phyloP scores from a whole-genome alignment of 2,113 vertebrate species.

The Hydrochoerus hydrochaeris region DNA sequence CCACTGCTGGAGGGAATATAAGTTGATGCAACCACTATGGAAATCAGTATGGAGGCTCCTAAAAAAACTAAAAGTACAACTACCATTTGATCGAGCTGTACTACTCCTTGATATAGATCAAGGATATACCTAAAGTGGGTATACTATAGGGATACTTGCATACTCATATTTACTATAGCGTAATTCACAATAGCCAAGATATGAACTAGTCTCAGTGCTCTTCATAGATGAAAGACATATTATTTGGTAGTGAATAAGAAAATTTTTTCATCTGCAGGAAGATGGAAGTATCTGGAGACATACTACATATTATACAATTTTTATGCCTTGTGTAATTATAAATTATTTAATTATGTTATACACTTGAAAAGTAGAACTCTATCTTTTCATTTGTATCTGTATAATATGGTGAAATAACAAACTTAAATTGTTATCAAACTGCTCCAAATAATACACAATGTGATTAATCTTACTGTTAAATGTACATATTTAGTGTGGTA shows the following conservation, averaged over 20 bases:
- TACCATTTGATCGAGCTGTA: background rate
- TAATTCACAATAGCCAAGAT: background rate
- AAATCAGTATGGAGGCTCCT: background rate
- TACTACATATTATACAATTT: background rate
- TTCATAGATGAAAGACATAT: background rate
- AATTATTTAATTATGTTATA: slow-evolving; percentile 15
- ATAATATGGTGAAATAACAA: slow-evolving; percentile 16
- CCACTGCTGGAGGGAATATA: background rate
- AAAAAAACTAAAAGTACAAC: background rate
- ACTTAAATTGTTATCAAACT: slow-evolving; percentile 51
- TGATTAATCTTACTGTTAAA: background rate
- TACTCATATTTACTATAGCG: background rate
- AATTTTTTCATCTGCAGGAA: background rate
- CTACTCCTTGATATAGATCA: background rate
- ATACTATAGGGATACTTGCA: background rate
- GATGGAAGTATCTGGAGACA: background rate
- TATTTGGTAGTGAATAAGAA: background rate
- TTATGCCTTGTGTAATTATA: slow-evolving; percentile 27
- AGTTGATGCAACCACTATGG: background rate
- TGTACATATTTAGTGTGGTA: background rate
- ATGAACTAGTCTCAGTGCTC: background rate
- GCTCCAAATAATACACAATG: background rate
- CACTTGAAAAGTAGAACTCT: background rate
- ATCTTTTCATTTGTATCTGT: slow-evolving; percentile 40
- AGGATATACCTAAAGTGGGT: background rate